Conservation (phyloP, 30 jellyfish, hydroid and myxozoan species). For the Aurelia sp. region DNA sequence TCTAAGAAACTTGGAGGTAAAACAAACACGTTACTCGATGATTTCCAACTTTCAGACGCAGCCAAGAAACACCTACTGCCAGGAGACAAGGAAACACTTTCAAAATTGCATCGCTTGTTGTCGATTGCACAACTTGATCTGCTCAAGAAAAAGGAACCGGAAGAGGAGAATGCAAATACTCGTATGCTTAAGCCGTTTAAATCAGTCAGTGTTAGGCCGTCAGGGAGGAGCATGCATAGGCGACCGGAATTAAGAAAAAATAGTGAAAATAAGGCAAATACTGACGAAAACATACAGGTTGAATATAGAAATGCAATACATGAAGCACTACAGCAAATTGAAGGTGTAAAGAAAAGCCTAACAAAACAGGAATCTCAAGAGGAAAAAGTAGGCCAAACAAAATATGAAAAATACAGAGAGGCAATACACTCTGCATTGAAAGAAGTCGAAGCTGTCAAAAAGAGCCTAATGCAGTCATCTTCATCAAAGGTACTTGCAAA, state of each 20-base stretch:
- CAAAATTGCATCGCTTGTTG: constrained; percentile 38
- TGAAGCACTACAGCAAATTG: constrained; percentile 61
- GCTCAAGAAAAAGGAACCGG: constrained; percentile 20
- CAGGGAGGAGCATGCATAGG: neutral
- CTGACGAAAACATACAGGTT: neutral
- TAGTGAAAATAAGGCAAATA: neutral
- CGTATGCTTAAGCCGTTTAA: constrained; percentile 40
- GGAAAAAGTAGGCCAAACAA: constrained; percentile 18
- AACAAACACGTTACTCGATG: neutral
- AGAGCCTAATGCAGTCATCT: constrained; percentile 59
- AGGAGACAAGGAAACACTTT: constrained; percentile 47
- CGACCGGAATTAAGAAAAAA: neutral
- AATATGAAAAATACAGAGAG: constrained; percentile 32
- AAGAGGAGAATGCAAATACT: constrained; percentile 38
- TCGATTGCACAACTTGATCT: constrained; percentile 46
- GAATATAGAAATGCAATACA: constrained; percentile 29
- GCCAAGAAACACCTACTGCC: constrained; percentile 62
- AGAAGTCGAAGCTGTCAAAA: constrained; percentile 49
- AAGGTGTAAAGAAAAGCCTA: constrained; percentile 48
- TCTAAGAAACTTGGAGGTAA: constrained; percentile 14
- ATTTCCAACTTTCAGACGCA: constrained; percentile 52
- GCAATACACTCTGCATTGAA: constrained; percentile 59
- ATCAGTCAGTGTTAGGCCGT: neutral
- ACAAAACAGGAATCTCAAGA: constrained; percentile 23
- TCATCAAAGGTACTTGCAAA: constrained; percentile 41